Percentiles rank a stretch among this genome's conserved stretches.
phyloP scores from a whole-genome alignment of 1,140 invertebrate genomes.

The Antheraea pernyi region DNA sequence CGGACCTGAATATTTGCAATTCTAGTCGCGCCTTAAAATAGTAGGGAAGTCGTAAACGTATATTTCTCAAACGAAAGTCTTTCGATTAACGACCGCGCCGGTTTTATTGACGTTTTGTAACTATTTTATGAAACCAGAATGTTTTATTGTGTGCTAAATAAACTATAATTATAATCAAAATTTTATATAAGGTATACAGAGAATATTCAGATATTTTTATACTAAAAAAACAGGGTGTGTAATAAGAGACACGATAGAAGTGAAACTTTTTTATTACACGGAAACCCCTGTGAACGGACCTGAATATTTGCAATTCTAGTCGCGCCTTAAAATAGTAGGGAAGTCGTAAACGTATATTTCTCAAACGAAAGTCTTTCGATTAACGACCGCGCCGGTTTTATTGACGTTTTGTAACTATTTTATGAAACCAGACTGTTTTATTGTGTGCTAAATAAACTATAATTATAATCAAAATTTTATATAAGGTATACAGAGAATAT shows the following conservation, averaged over 20 bases:
- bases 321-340: slow-evolving; percentile 18
- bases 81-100: slow-evolving; percentile 21
- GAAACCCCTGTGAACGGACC: slow-evolving; percentile 16
- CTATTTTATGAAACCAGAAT: slow-evolving; percentile 1
- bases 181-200: no score
- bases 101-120: slow-evolving; percentile 17
- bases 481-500: no score
- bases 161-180: background rate
- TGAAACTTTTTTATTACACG: no score
- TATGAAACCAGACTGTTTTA: background rate
- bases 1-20: slow-evolving; percentile 27
- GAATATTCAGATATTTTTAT: background rate
- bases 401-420: slow-evolving; percentile 15
- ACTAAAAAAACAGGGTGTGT: background rate
- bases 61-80: slow-evolving; percentile 24
- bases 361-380: slow-evolving; percentile 25
- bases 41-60: slow-evolving; percentile 29
- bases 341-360: slow-evolving; percentile 30
- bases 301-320: slow-evolving; percentile 28
- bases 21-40: slow-evolving; percentile 20
- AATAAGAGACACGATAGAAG: no score
- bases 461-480: background rate
- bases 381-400: slow-evolving; percentile 18
- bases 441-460: background rate
- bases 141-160: background rate